These are phyloP conservation scores for Bufo gargarizans DNA, from an alignment of 2,113 vertebrate species.

Conservation along the genomic window DNA sequence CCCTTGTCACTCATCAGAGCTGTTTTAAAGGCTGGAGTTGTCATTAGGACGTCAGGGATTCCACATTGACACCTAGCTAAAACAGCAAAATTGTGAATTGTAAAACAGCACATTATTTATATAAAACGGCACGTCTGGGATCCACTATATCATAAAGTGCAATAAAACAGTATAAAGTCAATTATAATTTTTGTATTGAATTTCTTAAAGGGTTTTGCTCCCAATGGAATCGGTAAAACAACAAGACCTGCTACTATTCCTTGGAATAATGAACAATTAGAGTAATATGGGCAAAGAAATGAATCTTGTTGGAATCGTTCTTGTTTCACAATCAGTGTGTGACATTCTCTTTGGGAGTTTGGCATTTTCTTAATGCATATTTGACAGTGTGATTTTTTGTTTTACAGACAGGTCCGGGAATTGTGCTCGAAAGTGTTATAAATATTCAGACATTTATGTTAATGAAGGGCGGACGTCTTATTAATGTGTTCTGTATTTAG, in stretches of 20 bases:
- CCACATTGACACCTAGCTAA: conserved; percentile 6
- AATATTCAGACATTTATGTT: conserved; percentile 5
- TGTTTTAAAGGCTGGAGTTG: conserved; percentile 9
- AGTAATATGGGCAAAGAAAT: conserved; percentile 43
- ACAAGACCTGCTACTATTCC: conserved; percentile 23
- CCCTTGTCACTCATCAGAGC: background rate
- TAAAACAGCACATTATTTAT: conserved; percentile 44
- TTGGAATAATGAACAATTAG: conserved; percentile 52
- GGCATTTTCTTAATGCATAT: conserved; percentile 37
- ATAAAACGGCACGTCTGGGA: conserved; percentile 51
- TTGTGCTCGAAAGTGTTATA: background rate
- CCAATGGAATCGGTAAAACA: conserved; percentile 35
- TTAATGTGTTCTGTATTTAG: background rate
- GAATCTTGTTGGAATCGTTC: conserved; percentile 30
- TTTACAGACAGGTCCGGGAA: background rate
- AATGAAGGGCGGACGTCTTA: background rate
- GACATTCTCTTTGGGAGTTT: conserved; percentile 39
- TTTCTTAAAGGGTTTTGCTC: conserved; percentile 39
- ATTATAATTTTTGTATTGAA: conserved; percentile 49
- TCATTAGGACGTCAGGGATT: conserved; percentile 18
- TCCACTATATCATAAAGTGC: conserved; percentile 36
- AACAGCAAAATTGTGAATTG: conserved; percentile 31
- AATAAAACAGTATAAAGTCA: conserved; percentile 53
- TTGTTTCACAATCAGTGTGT: conserved; percentile 16
- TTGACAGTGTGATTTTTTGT: conserved; percentile 16